phyloP scores from a whole-genome alignment of 2,888 invertebrate genomes.

The Pomacea canaliculata region DNA sequence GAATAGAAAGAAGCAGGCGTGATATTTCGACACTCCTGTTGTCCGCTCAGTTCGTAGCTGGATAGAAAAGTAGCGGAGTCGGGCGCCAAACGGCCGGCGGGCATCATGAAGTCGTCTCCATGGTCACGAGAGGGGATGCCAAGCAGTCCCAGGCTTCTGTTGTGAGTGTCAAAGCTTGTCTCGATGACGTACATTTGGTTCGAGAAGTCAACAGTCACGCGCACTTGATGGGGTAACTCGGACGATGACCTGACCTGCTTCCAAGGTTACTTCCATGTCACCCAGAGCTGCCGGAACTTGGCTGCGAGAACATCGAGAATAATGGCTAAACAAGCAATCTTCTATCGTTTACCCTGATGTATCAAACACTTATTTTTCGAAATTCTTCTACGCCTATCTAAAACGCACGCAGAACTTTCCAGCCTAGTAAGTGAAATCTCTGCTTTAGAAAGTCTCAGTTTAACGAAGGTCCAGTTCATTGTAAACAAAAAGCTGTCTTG shows the following conservation, averaged over 20 bases:
- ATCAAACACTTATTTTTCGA: too few relatives aligned
- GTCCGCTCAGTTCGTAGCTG: constrained; percentile 13
- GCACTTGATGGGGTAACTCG: background rate
- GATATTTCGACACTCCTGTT: background rate
- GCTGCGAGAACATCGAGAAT: background rate
- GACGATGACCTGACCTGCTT: constrained; percentile 7
- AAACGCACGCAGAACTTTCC: too few relatives aligned
- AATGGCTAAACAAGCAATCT: background rate
- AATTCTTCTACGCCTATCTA: too few relatives aligned
- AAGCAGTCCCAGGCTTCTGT: constrained; percentile 18
- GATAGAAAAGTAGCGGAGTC: background rate
- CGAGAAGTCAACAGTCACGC: constrained; percentile 12
- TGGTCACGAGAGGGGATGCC: constrained; percentile 9
- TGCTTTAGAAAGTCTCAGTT: too few relatives aligned
- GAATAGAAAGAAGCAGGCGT: background rate
- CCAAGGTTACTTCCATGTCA: background rate
- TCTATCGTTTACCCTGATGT: too few relatives aligned
- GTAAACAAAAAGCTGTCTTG: too few relatives aligned
- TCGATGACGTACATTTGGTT: constrained; percentile 18
- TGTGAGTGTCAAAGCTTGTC: constrained; percentile 9
- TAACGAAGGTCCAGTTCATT: too few relatives aligned
- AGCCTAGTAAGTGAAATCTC: too few relatives aligned
- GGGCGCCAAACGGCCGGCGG: constrained; percentile 2
- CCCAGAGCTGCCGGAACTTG: constrained; percentile 2
- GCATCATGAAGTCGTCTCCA: constrained; percentile 15